These are phyloP conservation scores for Dryocosmus kuriphilus DNA, from an alignment of 2,888 invertebrate genomes.

Conservation along the genomic window DNA sequence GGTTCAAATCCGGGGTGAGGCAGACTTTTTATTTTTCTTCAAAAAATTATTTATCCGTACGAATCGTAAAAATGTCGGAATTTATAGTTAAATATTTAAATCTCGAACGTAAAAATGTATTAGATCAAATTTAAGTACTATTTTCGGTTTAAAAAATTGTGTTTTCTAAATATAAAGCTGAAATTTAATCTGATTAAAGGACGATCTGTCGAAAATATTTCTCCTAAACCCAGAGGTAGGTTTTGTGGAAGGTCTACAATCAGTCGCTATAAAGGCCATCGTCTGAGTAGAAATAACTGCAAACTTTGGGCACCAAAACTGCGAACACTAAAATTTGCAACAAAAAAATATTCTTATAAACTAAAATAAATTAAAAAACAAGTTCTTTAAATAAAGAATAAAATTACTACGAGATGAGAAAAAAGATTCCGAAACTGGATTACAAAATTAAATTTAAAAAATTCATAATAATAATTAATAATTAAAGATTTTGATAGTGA, in stretches of 20 bases:
- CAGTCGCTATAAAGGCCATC: neutral
- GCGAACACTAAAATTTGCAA: neutral
- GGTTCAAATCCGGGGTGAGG: too few relatives aligned
- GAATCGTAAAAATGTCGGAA: too few relatives aligned
- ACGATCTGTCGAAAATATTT: constrained; percentile 1
- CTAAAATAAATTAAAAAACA: neutral
- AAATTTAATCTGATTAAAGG: neutral
- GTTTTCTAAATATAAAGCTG: too few relatives aligned
- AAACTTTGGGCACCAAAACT: neutral
- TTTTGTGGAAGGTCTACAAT: neutral
- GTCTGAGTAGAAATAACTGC: neutral
- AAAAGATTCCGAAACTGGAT: neutral
- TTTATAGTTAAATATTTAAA: too few relatives aligned
- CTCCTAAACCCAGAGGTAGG: constrained; percentile 30
- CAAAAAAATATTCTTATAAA: neutral
- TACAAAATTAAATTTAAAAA: neutral
- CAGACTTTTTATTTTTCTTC: too few relatives aligned
- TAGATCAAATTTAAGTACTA: neutral
- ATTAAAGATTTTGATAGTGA: neutral
- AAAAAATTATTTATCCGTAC: too few relatives aligned
- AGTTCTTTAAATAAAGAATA: neutral
- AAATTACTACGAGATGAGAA: neutral
- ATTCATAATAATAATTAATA: neutral
- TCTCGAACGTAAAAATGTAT: too few relatives aligned
- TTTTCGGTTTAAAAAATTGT: neutral